Evolutionary conservation across 2,797 vertebrate species (phyloP), one percentile per base, ranked within the genome.

Genomic region (Sylvia borin): DNA sequence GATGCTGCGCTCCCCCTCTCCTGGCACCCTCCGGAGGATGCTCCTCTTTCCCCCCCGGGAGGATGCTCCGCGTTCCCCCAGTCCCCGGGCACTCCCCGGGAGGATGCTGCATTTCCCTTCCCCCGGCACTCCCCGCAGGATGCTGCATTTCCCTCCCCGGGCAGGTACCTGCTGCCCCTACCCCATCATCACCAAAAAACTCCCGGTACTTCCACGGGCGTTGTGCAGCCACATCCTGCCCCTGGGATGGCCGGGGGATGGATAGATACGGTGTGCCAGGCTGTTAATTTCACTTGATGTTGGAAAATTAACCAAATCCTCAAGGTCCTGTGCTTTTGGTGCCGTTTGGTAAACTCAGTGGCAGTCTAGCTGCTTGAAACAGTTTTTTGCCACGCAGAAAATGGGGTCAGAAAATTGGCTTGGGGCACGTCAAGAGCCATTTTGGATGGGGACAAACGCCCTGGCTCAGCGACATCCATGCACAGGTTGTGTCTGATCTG

Each of bases 341-440:
- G 85, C 11, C 5, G 0, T 55, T 55, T 15, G 70, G 8, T 27
- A 11, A 57, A 75, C 16, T 42, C 5, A 0, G 53, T 2, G 1
- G 9, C 34, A 4, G 54, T 5, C 14, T 0, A 1, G 48, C 21
- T 8, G 45, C 82, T 60, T 20, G 22, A 26, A n/a, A 9, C 1
- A 1, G 25, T 34, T 85, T 62, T 53, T 12, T 51, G 80, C 40
- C 43, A 4, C 0, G 0, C 26, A 31, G 48, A n/a, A 71, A 5
- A 26, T 2, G 40, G 24, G 53, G 45, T 26, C 13, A 77, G 50
- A 34, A 71, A 64, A 15, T 2, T 13, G 53, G 9, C 24, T 60
- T 18, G 40, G 42, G 18, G 55, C 3, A 1, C 0, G 0, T 11
- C 5, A 45, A 80, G 57, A 74, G 38, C 21, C 13, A 1, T 38